Evolutionary conservation across 2,888 invertebrate species (phyloP).

Genomic region (Mythimna loreyi): DNA sequence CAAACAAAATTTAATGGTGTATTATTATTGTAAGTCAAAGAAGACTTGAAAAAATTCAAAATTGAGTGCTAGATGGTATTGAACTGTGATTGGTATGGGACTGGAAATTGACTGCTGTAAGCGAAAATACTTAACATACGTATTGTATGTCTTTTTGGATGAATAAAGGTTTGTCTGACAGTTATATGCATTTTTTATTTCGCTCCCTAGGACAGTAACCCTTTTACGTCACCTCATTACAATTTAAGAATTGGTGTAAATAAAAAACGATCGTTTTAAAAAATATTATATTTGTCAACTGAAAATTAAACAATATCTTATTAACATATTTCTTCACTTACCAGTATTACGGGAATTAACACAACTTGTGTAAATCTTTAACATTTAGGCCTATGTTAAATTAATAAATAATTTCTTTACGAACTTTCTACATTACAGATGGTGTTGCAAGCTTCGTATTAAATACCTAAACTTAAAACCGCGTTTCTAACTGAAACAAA

Average conservation of each 20-base stretch:
- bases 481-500: constrained; percentile 76
- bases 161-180: constrained; percentile 42
- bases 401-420: constrained; percentile 74
- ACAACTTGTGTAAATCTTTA: constrained; percentile 79
- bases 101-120: constrained; percentile 47
- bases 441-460: constrained; percentile 64
- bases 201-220: neutral
- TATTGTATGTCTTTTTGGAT: constrained; percentile 46
- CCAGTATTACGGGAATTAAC: constrained; percentile 84
- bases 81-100: constrained; percentile 50
- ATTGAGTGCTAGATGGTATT: constrained; percentile 39
- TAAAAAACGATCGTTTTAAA: constrained; percentile 71
- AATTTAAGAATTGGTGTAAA: constrained; percentile 42
- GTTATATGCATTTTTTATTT: constrained; percentile 17
- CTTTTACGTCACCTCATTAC: no score
- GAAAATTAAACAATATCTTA: constrained; percentile 88
- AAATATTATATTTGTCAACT: constrained; percentile 90
- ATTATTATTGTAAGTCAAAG: constrained; percentile 14
- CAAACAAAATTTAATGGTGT: no score
- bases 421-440: constrained; percentile 63
- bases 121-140: constrained; percentile 42
- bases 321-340: constrained; percentile 81
- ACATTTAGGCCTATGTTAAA: constrained; percentile 81
- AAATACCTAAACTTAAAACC: constrained; percentile 72
- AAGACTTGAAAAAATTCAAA: constrained; percentile 40